Percentiles rank a stretch among this genome's conserved stretches.
Conservation (phyloP, 2,797 vertebrate genomes). For the Enoplosus armatus region DNA sequence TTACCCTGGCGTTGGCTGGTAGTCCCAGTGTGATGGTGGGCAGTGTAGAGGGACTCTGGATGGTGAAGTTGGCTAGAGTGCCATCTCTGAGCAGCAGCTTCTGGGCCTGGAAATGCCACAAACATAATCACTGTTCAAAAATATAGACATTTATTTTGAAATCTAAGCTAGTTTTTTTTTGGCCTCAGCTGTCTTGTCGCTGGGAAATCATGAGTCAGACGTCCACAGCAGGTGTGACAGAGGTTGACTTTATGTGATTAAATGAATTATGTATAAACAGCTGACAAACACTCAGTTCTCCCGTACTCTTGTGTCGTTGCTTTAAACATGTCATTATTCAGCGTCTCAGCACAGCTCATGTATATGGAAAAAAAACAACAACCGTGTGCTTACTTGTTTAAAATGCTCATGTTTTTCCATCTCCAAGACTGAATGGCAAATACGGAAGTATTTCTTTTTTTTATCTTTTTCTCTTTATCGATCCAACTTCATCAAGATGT, state of each 20-base stretch:
- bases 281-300: constrained; percentile 60
- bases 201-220: constrained; percentile 52
- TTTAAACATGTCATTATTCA: constrained; percentile 86
- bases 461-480: background rate
- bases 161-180: no score
- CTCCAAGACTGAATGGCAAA: background rate
- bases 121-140: constrained; percentile 19
- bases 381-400: background rate
- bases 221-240: constrained; percentile 74
- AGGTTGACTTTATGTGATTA: constrained; percentile 73
- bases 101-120: constrained; percentile 81
- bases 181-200: no score
- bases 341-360: constrained; percentile 38
- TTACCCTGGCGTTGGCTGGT: constrained; percentile 91
- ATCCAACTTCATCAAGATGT: background rate
- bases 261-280: constrained; percentile 79
- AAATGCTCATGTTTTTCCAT: constrained; percentile 24
- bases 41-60: constrained; percentile 86
- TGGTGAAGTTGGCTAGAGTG: constrained; percentile 89
- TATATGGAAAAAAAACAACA: constrained; percentile 43
- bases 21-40: constrained; percentile 94
- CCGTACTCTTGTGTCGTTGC: constrained; percentile 70
- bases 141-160: background rate
- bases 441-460: background rate
- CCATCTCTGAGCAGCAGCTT: constrained; percentile 88